Evolutionary conservation across 37 sponge, comb jelly and placozoan species (phyloP).

Genomic region (Chondrosia reniformis): DNA sequence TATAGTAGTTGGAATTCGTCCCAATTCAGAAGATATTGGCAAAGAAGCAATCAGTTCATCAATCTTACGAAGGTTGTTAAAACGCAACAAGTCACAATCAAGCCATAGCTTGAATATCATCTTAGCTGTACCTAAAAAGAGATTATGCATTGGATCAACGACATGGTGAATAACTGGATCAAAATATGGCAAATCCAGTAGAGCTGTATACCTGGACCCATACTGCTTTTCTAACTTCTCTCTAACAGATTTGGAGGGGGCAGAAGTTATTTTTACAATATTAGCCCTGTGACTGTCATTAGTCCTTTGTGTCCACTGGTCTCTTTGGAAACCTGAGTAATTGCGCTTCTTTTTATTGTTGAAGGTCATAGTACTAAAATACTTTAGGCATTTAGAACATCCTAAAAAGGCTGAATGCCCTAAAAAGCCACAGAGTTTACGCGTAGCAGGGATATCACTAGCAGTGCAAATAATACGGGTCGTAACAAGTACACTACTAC

Average conservation of each 20-base stretch:
- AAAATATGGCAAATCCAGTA: not conserved
- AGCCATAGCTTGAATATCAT: conserved; percentile 8
- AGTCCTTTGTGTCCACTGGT: not conserved
- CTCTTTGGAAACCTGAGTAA: conserved; percentile 7
- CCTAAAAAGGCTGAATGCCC: conserved; percentile 3
- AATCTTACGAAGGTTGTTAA: not conserved
- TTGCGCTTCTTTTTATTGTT: not conserved
- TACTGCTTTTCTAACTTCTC: not conserved
- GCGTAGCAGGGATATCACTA: conserved; percentile 4
- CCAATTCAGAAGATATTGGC: not conserved
- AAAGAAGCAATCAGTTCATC: not conserved
- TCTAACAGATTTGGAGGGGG: not conserved
- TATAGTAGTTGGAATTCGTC: not conserved
- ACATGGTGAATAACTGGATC: conserved; percentile 13
- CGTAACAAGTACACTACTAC: not conserved
- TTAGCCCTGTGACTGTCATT: not conserved
- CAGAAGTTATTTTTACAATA: not conserved
- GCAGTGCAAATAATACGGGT: not conserved
- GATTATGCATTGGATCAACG: not conserved
- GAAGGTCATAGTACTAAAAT: not conserved
- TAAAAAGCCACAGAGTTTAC: not conserved
- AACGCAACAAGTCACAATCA: not conserved
- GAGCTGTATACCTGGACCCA: not conserved
- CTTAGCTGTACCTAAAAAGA: conserved; percentile 4
- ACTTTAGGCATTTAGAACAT: not conserved